Percentiles rank a stretch among this genome's conserved stretches.
Conservation (phyloP, 2,797 vertebrate species). For the Spea hammondii region DNA sequence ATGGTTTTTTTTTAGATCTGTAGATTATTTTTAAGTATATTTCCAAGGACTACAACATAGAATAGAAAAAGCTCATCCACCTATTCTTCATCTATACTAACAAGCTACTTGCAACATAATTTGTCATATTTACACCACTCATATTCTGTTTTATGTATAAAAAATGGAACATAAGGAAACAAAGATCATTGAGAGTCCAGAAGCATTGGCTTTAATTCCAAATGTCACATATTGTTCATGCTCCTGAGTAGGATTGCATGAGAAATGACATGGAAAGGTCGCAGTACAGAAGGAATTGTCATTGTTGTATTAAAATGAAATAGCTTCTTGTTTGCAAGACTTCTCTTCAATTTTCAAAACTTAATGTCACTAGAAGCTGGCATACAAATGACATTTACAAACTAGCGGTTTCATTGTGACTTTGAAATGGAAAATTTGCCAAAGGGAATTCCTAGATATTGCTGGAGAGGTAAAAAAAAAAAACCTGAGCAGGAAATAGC, state of each 20-base stretch:
- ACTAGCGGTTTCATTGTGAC: conserved; percentile 47
- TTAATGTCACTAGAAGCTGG: conserved; percentile 52
- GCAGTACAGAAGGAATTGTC: conserved; percentile 51
- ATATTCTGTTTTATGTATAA: conserved; percentile 44
- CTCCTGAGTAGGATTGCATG: conserved; percentile 50
- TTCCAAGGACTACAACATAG: background rate
- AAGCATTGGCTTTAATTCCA: conserved; percentile 39
- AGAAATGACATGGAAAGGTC: conserved; percentile 63
- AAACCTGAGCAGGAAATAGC: too few relatives aligned
- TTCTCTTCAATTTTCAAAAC: conserved; percentile 60
- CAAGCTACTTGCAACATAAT: conserved; percentile 11
- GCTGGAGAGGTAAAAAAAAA: conserved; percentile 12
- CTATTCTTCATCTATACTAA: conserved; percentile 27
- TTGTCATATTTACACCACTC: conserved; percentile 45
- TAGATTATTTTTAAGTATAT: too few relatives aligned
- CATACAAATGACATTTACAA: conserved; percentile 57
- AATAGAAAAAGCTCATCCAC: background rate
- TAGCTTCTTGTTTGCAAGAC: conserved; percentile 51
- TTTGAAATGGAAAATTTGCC: conserved; percentile 48
- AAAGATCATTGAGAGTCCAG: conserved; percentile 35
- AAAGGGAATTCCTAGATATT: conserved; percentile 44
- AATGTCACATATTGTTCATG: conserved; percentile 55
- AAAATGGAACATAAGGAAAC: conserved; percentile 47
- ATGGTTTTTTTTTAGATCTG: too few relatives aligned
- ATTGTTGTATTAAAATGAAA: conserved; percentile 62